These are phyloP conservation scores for Loris lydekkerianus DNA, from an alignment of 2,797 vertebrate species.

Conservation along the genomic window DNA sequence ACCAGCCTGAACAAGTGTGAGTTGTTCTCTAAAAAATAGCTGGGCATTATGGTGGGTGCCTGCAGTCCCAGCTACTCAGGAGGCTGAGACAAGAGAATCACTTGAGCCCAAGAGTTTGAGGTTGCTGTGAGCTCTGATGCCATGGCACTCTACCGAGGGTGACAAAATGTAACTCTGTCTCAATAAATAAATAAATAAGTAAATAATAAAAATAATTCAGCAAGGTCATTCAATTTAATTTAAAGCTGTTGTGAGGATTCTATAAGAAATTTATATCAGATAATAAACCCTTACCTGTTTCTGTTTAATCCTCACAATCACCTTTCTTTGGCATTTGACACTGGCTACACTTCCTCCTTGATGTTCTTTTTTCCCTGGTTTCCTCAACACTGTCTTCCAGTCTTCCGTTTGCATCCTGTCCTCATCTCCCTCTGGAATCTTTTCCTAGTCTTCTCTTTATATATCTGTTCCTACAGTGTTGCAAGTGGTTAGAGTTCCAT, in stretches of 20 bases:
- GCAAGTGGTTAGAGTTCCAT: not conserved
- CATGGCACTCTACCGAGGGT: no score
- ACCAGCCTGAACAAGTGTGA: no score
- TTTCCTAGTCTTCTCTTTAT: not conserved
- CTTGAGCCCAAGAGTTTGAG: no score
- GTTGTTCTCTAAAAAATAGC: no score
- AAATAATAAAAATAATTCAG: not conserved
- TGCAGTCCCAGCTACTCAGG: no score
- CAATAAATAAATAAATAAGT: no score
- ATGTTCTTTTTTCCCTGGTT: not conserved
- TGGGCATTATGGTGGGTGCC: no score
- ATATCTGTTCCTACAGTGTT: not conserved
- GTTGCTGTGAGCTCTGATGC: no score
- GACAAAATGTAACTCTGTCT: no score
- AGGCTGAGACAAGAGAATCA: no score
- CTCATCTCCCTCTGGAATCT: not conserved
- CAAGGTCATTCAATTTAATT: slow-evolving; percentile 34
- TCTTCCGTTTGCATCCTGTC: not conserved
- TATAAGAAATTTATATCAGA: slow-evolving; percentile 2
- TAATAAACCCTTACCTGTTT: slow-evolving; percentile 1
- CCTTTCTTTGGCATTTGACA: slow-evolving; percentile 20
- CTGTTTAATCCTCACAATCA: not conserved
- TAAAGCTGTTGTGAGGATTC: not conserved
- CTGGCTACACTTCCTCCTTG: not conserved
- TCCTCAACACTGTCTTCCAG: not conserved